Conservation (phyloP, 2,797 vertebrate species). For the Staurois parvus region DNA sequence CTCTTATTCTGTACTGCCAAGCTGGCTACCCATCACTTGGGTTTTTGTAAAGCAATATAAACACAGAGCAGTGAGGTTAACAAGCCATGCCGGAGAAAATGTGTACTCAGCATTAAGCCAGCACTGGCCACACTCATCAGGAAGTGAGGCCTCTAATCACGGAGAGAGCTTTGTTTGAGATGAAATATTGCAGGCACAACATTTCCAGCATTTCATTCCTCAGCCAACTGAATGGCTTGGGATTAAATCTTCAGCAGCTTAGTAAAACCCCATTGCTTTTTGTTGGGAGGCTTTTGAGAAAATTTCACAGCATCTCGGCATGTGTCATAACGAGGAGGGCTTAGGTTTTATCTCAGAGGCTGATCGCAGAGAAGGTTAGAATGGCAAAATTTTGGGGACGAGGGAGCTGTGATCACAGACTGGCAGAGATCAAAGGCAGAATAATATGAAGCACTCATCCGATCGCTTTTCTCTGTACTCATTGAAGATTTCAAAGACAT, state of each 20-base stretch:
- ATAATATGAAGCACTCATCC: not conserved
- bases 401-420: constrained; percentile 59
- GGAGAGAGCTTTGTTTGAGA: constrained; percentile 28
- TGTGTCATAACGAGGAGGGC: constrained; percentile 25
- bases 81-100: constrained; percentile 13
- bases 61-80: constrained; percentile 26
- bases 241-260: constrained; percentile 38
- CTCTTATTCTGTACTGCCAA: not conserved
- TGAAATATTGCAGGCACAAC: constrained; percentile 25
- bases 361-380: constrained; percentile 52
- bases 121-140: constrained; percentile 6
- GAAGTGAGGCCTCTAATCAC: constrained; percentile 16
- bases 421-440: constrained; percentile 65
- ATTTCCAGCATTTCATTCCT: constrained; percentile 17
- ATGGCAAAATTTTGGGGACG: constrained; percentile 9
- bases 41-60: constrained; percentile 16
- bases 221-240: constrained; percentile 27
- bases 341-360: not conserved
- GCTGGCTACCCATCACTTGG: constrained; percentile 9
- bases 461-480: not conserved
- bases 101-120: constrained; percentile 19
- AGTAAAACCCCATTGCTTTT: not conserved
- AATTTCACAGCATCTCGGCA: not conserved
- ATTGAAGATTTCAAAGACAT: constrained; percentile 25
- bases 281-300: not conserved